phyloP scores from a whole-genome alignment of 2,797 vertebrate genomes.

The Coreius guichenoti region DNA sequence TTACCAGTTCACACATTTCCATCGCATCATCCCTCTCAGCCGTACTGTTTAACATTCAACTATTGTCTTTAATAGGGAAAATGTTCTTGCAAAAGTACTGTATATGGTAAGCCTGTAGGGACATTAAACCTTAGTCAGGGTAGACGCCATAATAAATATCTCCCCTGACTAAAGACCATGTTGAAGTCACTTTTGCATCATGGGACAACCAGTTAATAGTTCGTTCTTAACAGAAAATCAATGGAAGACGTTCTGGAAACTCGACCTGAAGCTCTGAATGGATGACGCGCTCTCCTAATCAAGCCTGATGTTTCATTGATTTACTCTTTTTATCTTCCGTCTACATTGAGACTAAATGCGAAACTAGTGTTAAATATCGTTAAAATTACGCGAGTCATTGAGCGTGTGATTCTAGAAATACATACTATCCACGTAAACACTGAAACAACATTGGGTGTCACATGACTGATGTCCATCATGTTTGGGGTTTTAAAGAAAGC shows the following conservation, averaged over 20 bases:
- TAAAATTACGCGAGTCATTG: neutral
- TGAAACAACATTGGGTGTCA: neutral
- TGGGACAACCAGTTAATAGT: neutral
- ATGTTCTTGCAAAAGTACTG: neutral
- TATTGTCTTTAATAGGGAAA: neutral
- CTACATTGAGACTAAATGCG: neutral
- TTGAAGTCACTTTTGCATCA: neutral
- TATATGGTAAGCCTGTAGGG: neutral
- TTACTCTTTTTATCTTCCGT: neutral
- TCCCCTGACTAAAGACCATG: neutral
- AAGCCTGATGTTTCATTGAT: neutral
- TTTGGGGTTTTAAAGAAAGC: neutral
- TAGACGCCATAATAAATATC: neutral
- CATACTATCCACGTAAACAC: neutral
- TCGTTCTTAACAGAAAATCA: slow-evolving; percentile 2
- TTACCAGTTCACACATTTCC: neutral
- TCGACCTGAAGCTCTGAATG: neutral
- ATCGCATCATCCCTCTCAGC: neutral
- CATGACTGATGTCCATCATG: neutral
- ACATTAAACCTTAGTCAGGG: neutral
- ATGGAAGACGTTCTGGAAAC: neutral
- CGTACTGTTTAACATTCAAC: neutral
- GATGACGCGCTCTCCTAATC: slow-evolving; percentile 4
- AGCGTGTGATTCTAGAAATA: neutral
- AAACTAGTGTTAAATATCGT: slow-evolving; percentile 40